Conservation (phyloP, 1,140 invertebrate genomes). For the Melitaea cinxia region DNA sequence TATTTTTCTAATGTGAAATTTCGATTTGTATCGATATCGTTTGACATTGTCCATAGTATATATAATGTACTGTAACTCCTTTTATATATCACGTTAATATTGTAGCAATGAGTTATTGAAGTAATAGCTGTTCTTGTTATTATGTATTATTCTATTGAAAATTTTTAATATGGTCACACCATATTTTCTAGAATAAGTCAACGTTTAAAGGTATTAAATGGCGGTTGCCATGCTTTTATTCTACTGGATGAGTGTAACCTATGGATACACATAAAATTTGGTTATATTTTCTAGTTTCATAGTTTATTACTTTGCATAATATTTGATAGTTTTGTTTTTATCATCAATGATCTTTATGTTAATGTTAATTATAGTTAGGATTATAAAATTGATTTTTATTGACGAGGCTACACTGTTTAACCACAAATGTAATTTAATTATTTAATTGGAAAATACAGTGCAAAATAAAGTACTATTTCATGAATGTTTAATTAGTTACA, state of each 20-base stretch:
- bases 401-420: slow-evolving; percentile 1
- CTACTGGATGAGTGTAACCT: not conserved
- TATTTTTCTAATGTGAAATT: slow-evolving; percentile 56
- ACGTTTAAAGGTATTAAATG: not conserved
- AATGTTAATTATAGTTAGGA: not conserved
- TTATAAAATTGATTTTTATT: not conserved
- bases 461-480: no score
- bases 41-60: slow-evolving; percentile 36
- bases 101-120: not conserved
- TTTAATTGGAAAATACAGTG: no score
- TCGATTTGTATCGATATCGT: slow-evolving; percentile 22
- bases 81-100: slow-evolving; percentile 5
- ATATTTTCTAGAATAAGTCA: not conserved
- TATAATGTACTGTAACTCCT: slow-evolving; percentile 6
- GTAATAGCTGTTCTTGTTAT: slow-evolving; percentile 5
- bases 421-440: no score
- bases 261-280: not conserved
- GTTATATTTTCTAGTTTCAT: not conserved
- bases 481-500: no score
- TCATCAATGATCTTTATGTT: not conserved
- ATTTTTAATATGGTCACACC: not conserved
- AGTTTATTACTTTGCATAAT: not conserved
- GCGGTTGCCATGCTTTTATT: slow-evolving; percentile 3
- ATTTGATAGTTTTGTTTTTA: not conserved
- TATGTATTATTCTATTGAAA: slow-evolving; percentile 1